Evolutionary conservation across 2,888 invertebrate genomes (phyloP).

Genomic region (Nasonovia ribisnigri): DNA sequence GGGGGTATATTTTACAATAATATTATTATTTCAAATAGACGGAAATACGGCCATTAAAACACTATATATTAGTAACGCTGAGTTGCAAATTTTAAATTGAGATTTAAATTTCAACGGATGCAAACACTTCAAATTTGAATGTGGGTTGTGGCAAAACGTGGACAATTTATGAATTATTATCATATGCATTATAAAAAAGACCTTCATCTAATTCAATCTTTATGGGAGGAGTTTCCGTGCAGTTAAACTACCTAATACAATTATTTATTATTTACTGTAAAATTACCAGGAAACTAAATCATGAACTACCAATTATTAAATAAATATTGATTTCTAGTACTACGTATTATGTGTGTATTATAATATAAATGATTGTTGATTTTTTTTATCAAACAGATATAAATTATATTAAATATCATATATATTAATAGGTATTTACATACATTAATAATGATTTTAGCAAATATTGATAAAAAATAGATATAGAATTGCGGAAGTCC

Average conservation of each 20-base stretch:
- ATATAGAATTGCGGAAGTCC: neutral
- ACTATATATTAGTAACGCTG: neutral
- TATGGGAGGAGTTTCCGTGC: neutral
- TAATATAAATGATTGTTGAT: neutral
- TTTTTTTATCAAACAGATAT: neutral
- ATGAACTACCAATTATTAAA: neutral
- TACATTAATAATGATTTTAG: neutral
- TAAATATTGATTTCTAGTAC: neutral
- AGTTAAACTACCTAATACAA: neutral
- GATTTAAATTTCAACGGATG: constrained; percentile 50
- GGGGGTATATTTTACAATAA: constrained; percentile 1
- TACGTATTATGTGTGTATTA: neutral
- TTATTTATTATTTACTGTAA: neutral
- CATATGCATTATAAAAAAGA: constrained; percentile 40
- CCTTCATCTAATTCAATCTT: constrained; percentile 51
- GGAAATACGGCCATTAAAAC: constrained; percentile 28
- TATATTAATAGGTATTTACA: neutral
- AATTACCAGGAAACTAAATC: neutral
- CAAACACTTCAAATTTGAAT: constrained; percentile 49
- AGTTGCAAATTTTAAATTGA: constrained; percentile 37
- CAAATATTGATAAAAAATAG: neutral
- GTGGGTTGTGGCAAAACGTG: neutral
- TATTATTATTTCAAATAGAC: neutral
- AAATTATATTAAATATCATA: neutral
- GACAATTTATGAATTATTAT: constrained; percentile 45